Base-by-base conservation (phyloP, 2,888 invertebrate species). In the Drosophila prolongata region DNA sequence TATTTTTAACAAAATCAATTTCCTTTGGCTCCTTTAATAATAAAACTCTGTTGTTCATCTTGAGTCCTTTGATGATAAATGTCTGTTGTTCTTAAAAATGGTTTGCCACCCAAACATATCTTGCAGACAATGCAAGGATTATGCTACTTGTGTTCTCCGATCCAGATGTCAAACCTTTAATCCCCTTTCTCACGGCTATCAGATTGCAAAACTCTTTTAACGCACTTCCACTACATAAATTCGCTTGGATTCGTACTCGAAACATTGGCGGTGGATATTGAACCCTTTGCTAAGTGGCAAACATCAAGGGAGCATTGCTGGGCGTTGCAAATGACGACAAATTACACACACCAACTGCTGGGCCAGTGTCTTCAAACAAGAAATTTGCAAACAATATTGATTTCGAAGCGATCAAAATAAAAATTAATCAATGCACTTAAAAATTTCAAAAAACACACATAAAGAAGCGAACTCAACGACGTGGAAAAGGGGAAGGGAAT, bases 301-400 rank as follows among this genome's bases (percentile, higher is more conserved):
- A 62, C 50, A 61, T 52, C 61, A 61, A 37, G 44, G 50, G 37
- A n/a, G 66, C 37, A 53, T 50, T 34, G 56, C 66, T 61, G 78
- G 78, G 79, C 79, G 81, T 81, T 81, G 55, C 82, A 78, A 80
- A 77, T 75, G 71, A 71, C 70, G 49, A 57, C 79, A 87, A 84
- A 84, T 87, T 87, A 84, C 78, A 87, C 80, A 84, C 75, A 70
- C 79, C 87, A 84, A 87, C 84, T 87, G 84, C 54, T 73, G 46
- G 44, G 8, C 49, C 38, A 49, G 30, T 58, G 52, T 57, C 71
- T 52, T 42, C 34, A 46, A 44, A 81, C 49, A 59, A 61, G 65
- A 84, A 86, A 86, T 88, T 86, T 81, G 81, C 86, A 86, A 88
- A 81, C 79, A 88, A 88, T 88, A 89, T 88, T 88, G 89, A 89